phyloP scores from a whole-genome alignment of 2,113 vertebrate species.

The Camelus bactrianus region DNA sequence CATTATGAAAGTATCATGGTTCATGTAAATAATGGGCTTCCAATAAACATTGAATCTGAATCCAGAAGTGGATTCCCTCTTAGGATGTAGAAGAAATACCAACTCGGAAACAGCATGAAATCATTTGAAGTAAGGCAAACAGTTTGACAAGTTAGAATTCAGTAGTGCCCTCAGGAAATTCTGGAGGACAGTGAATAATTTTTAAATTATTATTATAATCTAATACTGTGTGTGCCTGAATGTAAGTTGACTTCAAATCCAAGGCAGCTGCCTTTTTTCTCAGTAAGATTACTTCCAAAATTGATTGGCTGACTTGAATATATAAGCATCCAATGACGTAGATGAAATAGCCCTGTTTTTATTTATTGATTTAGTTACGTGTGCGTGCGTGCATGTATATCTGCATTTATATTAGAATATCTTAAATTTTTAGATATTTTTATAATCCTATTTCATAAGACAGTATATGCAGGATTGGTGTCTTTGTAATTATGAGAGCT shows the following conservation, averaged over 20 bases:
- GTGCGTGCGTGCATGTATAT: not conserved
- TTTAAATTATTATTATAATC: not conserved
- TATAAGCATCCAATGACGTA: not conserved
- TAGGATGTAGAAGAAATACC: not conserved
- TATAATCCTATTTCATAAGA: not conserved
- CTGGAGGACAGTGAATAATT: not conserved
- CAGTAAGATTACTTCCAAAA: not conserved
- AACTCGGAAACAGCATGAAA: not conserved
- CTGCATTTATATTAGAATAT: not conserved
- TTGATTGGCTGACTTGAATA: not conserved
- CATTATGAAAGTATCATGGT: not conserved
- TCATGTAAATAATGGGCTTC: not conserved
- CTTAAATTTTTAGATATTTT: not conserved
- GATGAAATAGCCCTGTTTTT: slow-evolving; percentile 5
- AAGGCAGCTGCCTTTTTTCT: not conserved
- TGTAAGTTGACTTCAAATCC: slow-evolving; percentile 27
- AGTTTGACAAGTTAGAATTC: not conserved
- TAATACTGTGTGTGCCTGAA: not conserved
- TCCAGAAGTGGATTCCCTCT: not conserved
- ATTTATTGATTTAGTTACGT: slow-evolving; percentile 9
- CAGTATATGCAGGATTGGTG: not conserved
- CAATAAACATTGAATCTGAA: not conserved
- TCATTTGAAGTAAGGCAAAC: not conserved
- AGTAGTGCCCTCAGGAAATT: not conserved
- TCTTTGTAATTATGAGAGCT: not conserved